These are phyloP conservation scores for Sipunculus nudus DNA, from an alignment of 2,888 invertebrate species.

Conservation along the genomic window DNA sequence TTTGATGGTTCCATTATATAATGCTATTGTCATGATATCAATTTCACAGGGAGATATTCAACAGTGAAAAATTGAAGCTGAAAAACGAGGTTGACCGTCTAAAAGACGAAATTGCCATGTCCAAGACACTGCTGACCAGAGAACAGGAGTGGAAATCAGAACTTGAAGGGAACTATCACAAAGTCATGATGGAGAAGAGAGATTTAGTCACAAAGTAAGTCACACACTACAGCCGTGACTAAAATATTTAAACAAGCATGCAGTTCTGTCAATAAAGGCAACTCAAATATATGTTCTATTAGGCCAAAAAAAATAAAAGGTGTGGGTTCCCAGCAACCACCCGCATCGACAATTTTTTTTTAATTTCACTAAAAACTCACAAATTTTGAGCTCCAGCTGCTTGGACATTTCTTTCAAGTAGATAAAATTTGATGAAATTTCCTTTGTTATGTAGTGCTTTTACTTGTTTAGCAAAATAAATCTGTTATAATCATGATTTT, in stretches of 20 bases:
- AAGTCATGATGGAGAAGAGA: conserved; percentile 52
- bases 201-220: conserved; percentile 60
- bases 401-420: too few relatives aligned
- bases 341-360: neutral
- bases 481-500: too few relatives aligned
- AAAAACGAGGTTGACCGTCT: conserved; percentile 51
- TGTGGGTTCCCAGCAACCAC: too few relatives aligned
- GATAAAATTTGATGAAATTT: too few relatives aligned
- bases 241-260: neutral
- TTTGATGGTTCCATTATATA: too few relatives aligned
- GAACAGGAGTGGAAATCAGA: conserved; percentile 54
- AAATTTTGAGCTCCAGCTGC: too few relatives aligned
- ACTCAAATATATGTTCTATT: too few relatives aligned
- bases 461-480: too few relatives aligned
- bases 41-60: conserved; percentile 52
- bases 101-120: conserved; percentile 52
- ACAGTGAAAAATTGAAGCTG: conserved; percentile 47
- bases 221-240: neutral
- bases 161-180: conserved; percentile 42
- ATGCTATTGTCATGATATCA: too few relatives aligned
- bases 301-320: too few relatives aligned
- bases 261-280: too few relatives aligned
- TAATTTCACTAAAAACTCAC: neutral
- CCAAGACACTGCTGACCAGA: conserved; percentile 48
- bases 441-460: too few relatives aligned